phyloP scores from a whole-genome alignment of 2,888 invertebrate species.

The Cheilosia pagana region DNA sequence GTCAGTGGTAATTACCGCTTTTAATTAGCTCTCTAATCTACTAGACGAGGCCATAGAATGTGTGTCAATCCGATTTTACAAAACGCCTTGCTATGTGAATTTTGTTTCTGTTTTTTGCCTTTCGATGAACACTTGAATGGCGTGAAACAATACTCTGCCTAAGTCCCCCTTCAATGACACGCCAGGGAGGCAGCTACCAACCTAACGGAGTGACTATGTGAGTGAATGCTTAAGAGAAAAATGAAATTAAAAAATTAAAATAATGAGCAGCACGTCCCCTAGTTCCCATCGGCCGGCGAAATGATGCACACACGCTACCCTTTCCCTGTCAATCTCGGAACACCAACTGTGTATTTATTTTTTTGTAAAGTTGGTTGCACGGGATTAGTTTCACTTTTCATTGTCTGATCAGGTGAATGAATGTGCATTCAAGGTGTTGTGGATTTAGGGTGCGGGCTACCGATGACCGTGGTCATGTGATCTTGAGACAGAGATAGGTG shows the following conservation, averaged over 20 bases:
- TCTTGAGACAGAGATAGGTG: not conserved
- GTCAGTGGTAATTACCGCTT: conserved; percentile 63
- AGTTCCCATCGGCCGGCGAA: conserved; percentile 8
- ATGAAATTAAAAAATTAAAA: conserved; percentile 32
- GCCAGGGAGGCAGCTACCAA: not conserved
- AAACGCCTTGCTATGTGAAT: conserved; percentile 22
- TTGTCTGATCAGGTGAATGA: conserved; percentile 5
- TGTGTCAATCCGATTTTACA: conserved; percentile 53
- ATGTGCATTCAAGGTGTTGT: not conserved
- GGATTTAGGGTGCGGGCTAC: not conserved
- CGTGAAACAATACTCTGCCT: conserved; percentile 28
- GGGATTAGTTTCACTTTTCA: conserved; percentile 43
- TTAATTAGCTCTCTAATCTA: conserved; percentile 68
- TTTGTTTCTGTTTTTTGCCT: conserved; percentile 1
- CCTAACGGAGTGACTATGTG: conserved; percentile 3
- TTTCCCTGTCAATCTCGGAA: conserved; percentile 34
- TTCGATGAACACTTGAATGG: conserved; percentile 24
- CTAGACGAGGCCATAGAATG: conserved; percentile 58
- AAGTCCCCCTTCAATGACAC: not conserved
- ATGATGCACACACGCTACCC: conserved; percentile 38
- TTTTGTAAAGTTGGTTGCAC: not conserved
- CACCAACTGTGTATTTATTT: not conserved
- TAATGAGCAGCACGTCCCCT: conserved; percentile 36
- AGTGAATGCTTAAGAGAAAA: conserved; percentile 6
- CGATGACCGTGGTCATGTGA: not conserved